Percentiles rank a stretch among this genome's conserved stretches.
These are phyloP conservation scores for Paracyprichromis sp. DNA, from an alignment of 2,113 vertebrate genomes.

Conservation along the genomic window DNA sequence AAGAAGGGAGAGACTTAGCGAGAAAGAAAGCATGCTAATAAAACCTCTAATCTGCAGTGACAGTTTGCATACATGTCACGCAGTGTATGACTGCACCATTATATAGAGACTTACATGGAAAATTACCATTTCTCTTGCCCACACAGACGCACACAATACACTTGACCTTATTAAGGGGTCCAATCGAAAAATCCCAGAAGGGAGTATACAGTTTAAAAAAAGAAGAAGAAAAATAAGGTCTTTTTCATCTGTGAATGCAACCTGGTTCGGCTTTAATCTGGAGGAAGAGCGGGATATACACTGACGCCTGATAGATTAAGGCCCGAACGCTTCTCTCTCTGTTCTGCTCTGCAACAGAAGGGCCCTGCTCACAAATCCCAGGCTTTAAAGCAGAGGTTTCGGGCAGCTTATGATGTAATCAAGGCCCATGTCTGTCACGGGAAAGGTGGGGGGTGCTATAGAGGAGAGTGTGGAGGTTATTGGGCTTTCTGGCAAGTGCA, in stretches of 20 bases:
- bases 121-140: background rate
- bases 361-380: conserved; percentile 67
- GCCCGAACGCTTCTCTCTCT: conserved; percentile 30
- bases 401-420: conserved; percentile 72
- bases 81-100: background rate
- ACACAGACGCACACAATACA: background rate
- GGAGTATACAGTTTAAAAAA: background rate
- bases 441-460: background rate
- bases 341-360: conserved; percentile 63
- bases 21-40: conserved; percentile 40
- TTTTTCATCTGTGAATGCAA: conserved; percentile 40
- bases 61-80: background rate
- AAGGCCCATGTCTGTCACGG: conserved; percentile 55
- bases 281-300: conserved; percentile 46
- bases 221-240: background rate
- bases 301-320: conserved; percentile 66
- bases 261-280: conserved; percentile 59
- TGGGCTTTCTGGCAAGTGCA: conserved; percentile 2
- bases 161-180: background rate
- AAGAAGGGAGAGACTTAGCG: background rate
- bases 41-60: conserved; percentile 43
- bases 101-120: background rate
- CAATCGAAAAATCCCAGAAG: background rate
- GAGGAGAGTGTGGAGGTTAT: conserved; percentile 30
- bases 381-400: conserved; percentile 64